Evolutionary conservation across 1,140 invertebrate genomes (phyloP), one percentile per base, ranked within the genome.

Genomic region (Campodea augens): DNA sequence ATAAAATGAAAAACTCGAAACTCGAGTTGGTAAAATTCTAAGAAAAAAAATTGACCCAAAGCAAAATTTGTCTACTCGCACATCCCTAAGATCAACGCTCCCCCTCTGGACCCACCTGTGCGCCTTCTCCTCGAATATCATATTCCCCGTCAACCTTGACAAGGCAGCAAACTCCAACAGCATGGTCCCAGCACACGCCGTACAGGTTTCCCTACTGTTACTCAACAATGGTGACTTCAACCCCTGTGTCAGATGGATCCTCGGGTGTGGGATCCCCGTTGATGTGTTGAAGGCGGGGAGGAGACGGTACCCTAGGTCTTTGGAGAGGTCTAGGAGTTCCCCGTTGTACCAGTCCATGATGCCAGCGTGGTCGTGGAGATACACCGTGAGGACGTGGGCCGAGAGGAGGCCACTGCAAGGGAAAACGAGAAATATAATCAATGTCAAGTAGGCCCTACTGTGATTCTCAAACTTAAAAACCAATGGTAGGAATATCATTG

Each of bases 101-200:
- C n/a, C n/a, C n/a, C n/a, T n/a, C n/a, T n/a, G n/a, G n/a, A n/a
- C n/a, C n/a, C n/a, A n/a, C n/a, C n/a, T 80, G 53, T 90, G 83
- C 0, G 90, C 90, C 62, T 93, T 92, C 56, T 88, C 77, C 63
- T 96, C 93, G 65, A 92, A 98, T 41, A 96, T 72, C 13, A 79
- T 71, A 60, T 95, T 85, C 20, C 88, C 91, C 3, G 88, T 91
- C 15, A 98, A 68, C 18, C 93, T 70, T 7, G 88, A 93, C 3
- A 98, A 66, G 10, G 92, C 87, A 13, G 91, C 92, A 75, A 98
- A 91, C 66, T 98, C 95, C 42, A 98, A 63, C 42, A 98, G 83
- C 73, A 98, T 93, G 2, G 91, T 96, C 4, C 93, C 93, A n/a
- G 91, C 92, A 67, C 93, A 98, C 0, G 92, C 90, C 0, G 91